These are phyloP conservation scores for Gymnorhina tibicen DNA, from an alignment of 2,113 vertebrate species.

Conservation along the genomic window DNA sequence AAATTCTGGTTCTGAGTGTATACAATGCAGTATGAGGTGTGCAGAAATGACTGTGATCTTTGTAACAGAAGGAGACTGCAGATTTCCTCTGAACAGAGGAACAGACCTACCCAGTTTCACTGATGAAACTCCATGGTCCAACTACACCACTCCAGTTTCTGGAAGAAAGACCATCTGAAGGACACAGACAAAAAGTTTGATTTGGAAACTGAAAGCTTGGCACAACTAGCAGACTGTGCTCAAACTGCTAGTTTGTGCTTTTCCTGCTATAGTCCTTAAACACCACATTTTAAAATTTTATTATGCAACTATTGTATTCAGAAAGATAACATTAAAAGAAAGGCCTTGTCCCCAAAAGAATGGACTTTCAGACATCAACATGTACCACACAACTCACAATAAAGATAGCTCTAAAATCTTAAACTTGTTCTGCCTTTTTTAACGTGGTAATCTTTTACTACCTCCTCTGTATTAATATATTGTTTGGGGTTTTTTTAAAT, in stretches of 20 bases:
- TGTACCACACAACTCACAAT: background rate
- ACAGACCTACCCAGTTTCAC: background rate
- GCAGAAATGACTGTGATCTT: background rate
- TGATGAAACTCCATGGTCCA: background rate
- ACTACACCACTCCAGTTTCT: background rate
- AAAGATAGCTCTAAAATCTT: background rate
- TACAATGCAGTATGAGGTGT: background rate
- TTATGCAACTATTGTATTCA: background rate
- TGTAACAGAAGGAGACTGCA: background rate
- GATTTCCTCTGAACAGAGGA: background rate
- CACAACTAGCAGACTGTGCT: background rate
- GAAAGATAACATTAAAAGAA: background rate
- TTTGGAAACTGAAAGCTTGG: background rate
- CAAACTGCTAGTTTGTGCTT: background rate
- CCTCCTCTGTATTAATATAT: background rate
- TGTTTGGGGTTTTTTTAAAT: background rate
- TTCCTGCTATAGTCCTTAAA: background rate
- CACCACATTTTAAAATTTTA: background rate
- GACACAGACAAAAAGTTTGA: background rate
- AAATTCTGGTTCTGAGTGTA: background rate
- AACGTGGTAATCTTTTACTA: background rate
- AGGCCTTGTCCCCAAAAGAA: background rate
- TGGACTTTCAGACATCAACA: background rate
- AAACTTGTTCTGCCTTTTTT: background rate
- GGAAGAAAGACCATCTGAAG: background rate